phyloP scores from a whole-genome alignment of 2,113 vertebrate genomes.

The Lucifuga dentata region DNA sequence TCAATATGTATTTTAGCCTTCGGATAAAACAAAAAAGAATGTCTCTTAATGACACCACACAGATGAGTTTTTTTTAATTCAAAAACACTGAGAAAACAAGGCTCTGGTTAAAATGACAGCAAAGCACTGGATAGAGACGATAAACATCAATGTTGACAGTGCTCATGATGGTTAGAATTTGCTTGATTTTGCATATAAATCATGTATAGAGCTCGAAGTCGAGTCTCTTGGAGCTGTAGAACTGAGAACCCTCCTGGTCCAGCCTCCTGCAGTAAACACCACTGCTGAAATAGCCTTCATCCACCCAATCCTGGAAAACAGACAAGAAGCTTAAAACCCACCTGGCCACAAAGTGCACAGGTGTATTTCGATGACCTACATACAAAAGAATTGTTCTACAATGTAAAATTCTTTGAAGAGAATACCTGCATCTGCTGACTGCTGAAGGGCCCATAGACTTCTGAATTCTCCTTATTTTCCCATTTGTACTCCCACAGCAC shows the following conservation, averaged over 20 bases:
- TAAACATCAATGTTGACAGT: too few species aligned
- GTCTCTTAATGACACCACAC: constrained; percentile 14
- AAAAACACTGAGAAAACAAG: constrained; percentile 63
- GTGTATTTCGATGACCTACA: too few species aligned
- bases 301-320: constrained; percentile 88
- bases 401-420: too few species aligned
- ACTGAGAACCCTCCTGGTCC: constrained; percentile 85
- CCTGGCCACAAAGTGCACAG: constrained; percentile 13
- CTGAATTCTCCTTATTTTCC: constrained; percentile 85
- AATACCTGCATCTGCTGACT: constrained; percentile 93
- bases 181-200: constrained; percentile 5
- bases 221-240: constrained; percentile 91
- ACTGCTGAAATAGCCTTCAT: constrained; percentile 89
- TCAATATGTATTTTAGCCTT: neutral
- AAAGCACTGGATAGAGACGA: neutral
- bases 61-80: constrained; percentile 67
- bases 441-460: constrained; percentile 91
- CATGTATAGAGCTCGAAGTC: constrained; percentile 92
- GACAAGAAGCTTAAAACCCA: constrained; percentile 36
- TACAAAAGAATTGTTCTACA: too few species aligned
- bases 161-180: too few species aligned
- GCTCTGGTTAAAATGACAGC: constrained; percentile 18
- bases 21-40: neutral
- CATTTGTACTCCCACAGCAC: constrained; percentile 94
- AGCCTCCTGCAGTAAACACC: constrained; percentile 91